phyloP scores from a whole-genome alignment of 2,888 invertebrate species.

The Hirudinaria manillensis region DNA sequence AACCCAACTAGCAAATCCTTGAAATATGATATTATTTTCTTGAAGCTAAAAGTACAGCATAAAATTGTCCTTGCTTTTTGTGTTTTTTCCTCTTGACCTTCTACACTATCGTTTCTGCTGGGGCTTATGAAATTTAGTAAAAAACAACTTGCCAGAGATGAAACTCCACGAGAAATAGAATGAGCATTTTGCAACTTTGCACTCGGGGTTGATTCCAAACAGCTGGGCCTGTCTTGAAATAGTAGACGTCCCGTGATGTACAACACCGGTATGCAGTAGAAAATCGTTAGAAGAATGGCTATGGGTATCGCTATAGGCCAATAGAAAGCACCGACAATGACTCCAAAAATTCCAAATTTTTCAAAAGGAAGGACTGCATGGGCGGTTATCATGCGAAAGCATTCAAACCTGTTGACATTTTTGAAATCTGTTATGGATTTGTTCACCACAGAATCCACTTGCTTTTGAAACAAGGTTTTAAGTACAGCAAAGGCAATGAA shows the following conservation, averaged over 20 bases:
- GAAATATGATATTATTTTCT: conserved; percentile 23
- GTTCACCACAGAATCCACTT: conserved; percentile 34
- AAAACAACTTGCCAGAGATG: conserved; percentile 38
- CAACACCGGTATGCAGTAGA: conserved; percentile 39
- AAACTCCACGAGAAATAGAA: conserved; percentile 36
- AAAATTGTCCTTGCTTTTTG: conserved; percentile 19
- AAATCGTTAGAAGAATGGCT: conserved; percentile 34
- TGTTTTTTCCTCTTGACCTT: conserved; percentile 6
- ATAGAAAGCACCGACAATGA: conserved; percentile 37
- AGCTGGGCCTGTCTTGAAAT: conserved; percentile 35
- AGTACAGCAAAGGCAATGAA: conserved; percentile 35
- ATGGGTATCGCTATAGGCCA: conserved; percentile 39
- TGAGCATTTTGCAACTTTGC: background rate
- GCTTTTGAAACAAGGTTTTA: conserved; percentile 31
- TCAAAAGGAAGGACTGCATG: conserved; percentile 40
- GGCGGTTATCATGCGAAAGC: conserved; percentile 36
- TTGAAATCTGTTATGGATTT: conserved; percentile 37
- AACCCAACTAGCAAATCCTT: conserved; percentile 36
- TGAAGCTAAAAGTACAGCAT: conserved; percentile 28
- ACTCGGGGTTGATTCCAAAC: conserved; percentile 28
- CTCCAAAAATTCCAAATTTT: conserved; percentile 40
- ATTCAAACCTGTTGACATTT: conserved; percentile 35
- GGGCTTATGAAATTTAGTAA: conserved; percentile 40
- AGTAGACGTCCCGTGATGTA: conserved; percentile 38
- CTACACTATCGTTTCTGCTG: background rate